phyloP scores from a whole-genome alignment of 2,113 vertebrate species.

The Eudorcas thomsonii region DNA sequence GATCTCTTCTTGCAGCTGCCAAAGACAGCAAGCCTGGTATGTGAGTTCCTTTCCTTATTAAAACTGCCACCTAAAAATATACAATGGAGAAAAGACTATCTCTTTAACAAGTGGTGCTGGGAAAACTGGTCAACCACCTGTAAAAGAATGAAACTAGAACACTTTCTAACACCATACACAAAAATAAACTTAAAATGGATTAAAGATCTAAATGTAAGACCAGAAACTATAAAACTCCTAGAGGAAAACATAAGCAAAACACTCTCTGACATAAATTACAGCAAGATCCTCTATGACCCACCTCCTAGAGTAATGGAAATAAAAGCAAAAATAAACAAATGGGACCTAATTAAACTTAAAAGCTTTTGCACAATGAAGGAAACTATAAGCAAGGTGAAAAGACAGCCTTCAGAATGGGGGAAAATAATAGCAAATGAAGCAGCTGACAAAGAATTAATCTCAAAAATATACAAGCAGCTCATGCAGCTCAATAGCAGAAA shows the following conservation, averaged over 20 bases:
- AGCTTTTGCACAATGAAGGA: neutral
- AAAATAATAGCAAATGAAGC: neutral
- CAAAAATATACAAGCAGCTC: neutral
- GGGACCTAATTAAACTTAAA: neutral
- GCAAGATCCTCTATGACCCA: neutral
- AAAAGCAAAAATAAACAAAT: neutral
- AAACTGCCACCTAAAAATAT: neutral
- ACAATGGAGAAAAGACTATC: neutral
- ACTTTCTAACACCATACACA: neutral
- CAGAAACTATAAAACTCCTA: neutral
- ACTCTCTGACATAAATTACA: neutral
- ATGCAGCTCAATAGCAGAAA: neutral
- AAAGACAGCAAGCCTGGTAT: neutral
- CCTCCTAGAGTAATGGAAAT: neutral
- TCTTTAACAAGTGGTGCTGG: neutral
- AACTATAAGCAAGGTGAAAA: neutral
- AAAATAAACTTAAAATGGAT: neutral
- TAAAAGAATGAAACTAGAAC: neutral
- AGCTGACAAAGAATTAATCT: neutral
- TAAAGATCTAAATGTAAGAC: neutral
- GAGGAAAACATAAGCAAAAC: neutral
- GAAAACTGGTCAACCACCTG: neutral
- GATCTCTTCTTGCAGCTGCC: neutral
- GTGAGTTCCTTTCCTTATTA: neutral
- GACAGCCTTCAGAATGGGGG: neutral